Base-by-base conservation (phyloP, 2,113 vertebrate genomes). In the Rhizomys pruinosus region DNA sequence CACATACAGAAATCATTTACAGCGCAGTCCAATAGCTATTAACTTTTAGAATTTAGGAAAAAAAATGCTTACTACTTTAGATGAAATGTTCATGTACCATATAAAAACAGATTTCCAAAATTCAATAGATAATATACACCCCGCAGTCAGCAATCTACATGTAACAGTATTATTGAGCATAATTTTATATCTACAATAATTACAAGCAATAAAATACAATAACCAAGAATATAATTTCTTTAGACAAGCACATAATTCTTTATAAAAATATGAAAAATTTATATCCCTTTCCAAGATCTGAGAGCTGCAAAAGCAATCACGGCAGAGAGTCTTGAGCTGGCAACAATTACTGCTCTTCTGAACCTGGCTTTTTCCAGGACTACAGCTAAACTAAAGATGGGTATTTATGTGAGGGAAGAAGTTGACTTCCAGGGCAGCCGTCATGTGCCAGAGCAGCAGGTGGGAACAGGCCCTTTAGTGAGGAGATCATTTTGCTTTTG, bases 151-250 rank as follows among this genome's bases (percentile, higher is more conserved):
- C 92, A 92, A 80, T 95, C 92, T 95, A 74, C 10, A 82, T 44
- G 16, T 93, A 90, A 63, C 39, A 73, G 57, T 89, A 80, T 94
- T 96, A 92, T 94, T 95, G 90, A 95, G 81, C 61, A 86, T 94
- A 94, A 87, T 95, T 95, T 94, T 95, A 91, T 93, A 86, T 96
- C 55, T 92, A 93, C 27, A 92, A 71, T 96, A 96, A 96, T 97
- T 97, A 84, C 42, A 96, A 92, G 74, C 71, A 90, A 96, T 96
- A 95, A 97, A 96, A 94, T 89, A 90, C 57, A 95, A 94, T 96
- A 95, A 84, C 52, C 80, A 92, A 90, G 74, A 93, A 82, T 94
- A 88, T 96, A 11, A 72, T 93, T 90, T 95, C 87, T 90, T 91
- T 88, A 89, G 88, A 61, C 29, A 64, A 94, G 42, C 52, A 78